A percentile compares a stretch with the other conserved stretches of the same genome.
phyloP scores from a whole-genome alignment of 2,113 vertebrate species.

The Corythoichthys haematopterus region DNA sequence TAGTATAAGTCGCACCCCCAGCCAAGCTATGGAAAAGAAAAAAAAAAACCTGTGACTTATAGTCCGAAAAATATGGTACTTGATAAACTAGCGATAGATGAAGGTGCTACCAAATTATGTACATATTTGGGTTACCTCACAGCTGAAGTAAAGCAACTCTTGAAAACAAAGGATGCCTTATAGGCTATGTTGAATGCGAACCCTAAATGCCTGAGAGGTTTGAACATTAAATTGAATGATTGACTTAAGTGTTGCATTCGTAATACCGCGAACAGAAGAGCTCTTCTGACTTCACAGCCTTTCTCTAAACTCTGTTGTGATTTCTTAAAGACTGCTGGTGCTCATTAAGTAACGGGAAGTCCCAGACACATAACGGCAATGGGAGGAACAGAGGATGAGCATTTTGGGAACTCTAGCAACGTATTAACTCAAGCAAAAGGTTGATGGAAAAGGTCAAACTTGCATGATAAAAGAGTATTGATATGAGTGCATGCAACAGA shows the following conservation, averaged over 20 bases:
- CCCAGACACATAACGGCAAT: background rate
- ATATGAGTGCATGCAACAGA: conserved; percentile 16
- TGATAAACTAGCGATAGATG: too few relatives aligned
- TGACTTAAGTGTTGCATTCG: background rate
- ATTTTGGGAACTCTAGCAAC: conserved; percentile 15
- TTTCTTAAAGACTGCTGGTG: background rate
- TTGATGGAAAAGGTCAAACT: conserved; percentile 8
- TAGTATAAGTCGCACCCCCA: too few relatives aligned
- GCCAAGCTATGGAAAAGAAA: too few relatives aligned
- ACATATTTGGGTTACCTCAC: too few relatives aligned
- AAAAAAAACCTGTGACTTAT: too few relatives aligned
- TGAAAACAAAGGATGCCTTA: too few relatives aligned
- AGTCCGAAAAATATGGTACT: too few relatives aligned
- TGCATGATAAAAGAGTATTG: conserved; percentile 16
- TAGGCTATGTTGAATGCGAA: too few relatives aligned
- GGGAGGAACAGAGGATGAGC: background rate
- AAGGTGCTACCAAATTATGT: too few relatives aligned
- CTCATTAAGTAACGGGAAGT: background rate
- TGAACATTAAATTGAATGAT: background rate
- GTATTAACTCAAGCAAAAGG: background rate
- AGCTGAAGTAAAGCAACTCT: too few relatives aligned
- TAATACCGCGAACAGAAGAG: background rate
- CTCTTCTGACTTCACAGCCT: background rate
- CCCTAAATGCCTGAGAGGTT: too few relatives aligned
- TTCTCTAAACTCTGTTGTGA: background rate